Conservation (phyloP, 2,113 vertebrate genomes). For the Eira barbara region DNA sequence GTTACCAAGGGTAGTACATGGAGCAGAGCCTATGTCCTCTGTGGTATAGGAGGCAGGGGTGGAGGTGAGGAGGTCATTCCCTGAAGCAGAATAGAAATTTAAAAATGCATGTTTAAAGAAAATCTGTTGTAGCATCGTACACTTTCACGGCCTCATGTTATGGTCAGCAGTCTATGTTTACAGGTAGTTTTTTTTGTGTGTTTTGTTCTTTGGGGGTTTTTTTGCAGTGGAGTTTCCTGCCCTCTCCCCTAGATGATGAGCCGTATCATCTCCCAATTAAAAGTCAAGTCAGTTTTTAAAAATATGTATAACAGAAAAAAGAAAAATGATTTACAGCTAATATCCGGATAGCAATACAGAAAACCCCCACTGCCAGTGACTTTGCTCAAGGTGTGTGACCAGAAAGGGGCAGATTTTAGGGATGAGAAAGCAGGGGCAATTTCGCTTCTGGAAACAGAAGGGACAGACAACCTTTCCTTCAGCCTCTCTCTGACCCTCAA, state of each 20-base stretch:
- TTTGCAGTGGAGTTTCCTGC: neutral
- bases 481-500: neutral
- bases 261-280: neutral
- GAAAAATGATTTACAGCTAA: neutral
- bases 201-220: neutral
- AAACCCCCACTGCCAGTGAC: neutral
- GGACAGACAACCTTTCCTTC: neutral
- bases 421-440: neutral
- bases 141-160: neutral
- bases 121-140: neutral
- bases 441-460: neutral
- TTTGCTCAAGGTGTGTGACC: neutral
- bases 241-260: neutral
- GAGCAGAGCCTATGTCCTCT: neutral
- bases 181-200: neutral
- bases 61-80: neutral
- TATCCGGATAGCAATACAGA: neutral
- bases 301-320: neutral
- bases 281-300: neutral
- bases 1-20: neutral
- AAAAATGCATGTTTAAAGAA: neutral
- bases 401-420: neutral
- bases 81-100: neutral
- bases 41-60: fast-evolving
- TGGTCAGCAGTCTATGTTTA: neutral